A percentile compares a stretch with the other conserved stretches of the same genome.
These are phyloP conservation scores for Tupiocoris notatus DNA, from an alignment of 2,888 invertebrate species.

Conservation along the genomic window DNA sequence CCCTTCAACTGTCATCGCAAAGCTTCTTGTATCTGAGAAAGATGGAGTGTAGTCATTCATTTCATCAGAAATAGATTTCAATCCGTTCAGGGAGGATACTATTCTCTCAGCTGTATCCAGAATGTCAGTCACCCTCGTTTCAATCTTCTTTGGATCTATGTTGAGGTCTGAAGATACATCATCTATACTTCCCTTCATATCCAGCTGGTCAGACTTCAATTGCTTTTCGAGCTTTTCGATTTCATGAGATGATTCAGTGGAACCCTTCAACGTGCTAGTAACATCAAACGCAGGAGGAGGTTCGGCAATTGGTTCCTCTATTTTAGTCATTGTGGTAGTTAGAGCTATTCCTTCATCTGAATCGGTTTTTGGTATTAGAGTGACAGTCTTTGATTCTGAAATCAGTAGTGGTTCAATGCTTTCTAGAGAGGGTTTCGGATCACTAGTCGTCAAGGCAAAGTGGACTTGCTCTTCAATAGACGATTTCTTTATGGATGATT, in stretches of 20 bases:
- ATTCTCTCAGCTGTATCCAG: slow-evolving; percentile 34
- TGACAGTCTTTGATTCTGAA: neutral
- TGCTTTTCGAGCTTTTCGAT: neutral
- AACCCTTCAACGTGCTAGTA: neutral
- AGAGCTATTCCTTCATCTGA: neutral
- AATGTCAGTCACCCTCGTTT: slow-evolving; percentile 36
- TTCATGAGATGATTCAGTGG: neutral
- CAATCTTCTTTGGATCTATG: slow-evolving; percentile 8
- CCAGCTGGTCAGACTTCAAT: neutral
- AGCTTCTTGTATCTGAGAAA: slow-evolving; percentile 22
- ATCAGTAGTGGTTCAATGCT: slow-evolving; percentile 6
- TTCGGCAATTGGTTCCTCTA: neutral
- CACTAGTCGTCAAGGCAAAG: slow-evolving; percentile 16
- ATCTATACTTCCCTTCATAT: neutral
- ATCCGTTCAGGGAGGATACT: slow-evolving; percentile 32
- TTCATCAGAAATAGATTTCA: slow-evolving; percentile 11
- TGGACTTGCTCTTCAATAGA: neutral
- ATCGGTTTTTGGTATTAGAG: neutral
- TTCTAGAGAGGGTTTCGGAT: slow-evolving; percentile 8
- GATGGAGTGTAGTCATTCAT: slow-evolving; percentile 17
- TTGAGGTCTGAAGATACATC: neutral
- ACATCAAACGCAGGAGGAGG: neutral
- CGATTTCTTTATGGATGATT: too few relatives aligned
- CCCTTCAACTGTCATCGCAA: slow-evolving; percentile 17
- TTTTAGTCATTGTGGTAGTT: neutral